Percentiles rank a stretch among this genome's conserved stretches.
These are phyloP conservation scores for Micronycteris hirsuta DNA, from an alignment of 2,113 vertebrate genomes.

Conservation along the genomic window DNA sequence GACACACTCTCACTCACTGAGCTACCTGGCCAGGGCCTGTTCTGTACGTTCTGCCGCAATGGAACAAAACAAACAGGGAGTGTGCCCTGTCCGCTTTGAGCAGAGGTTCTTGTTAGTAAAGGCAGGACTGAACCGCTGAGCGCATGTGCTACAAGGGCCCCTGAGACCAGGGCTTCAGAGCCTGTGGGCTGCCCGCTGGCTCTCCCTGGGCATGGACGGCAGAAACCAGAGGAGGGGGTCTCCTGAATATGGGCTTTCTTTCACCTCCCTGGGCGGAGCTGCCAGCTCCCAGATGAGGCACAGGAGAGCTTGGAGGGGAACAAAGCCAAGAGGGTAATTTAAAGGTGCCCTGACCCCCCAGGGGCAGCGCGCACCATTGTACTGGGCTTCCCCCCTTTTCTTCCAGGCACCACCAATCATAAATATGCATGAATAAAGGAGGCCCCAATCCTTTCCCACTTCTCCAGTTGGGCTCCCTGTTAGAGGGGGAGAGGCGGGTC, in stretches of 20 bases:
- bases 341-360: constrained; percentile 77
- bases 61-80: not conserved
- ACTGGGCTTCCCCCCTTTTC: constrained; percentile 37
- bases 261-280: constrained; percentile 42
- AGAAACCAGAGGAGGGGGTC: constrained; percentile 64
- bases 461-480: constrained; percentile 56
- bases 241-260: constrained; percentile 61
- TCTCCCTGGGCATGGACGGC: not conserved
- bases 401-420: constrained; percentile 66
- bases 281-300: constrained; percentile 44
- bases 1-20: no score
- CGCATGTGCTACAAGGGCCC: not conserved
- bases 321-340: constrained; percentile 79
- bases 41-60: not conserved
- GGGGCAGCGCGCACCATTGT: constrained; percentile 70
- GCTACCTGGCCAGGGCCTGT: no score
- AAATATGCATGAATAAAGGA: constrained; percentile 75
- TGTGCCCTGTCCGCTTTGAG: not conserved
- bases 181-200: not conserved
- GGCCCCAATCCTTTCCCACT: constrained; percentile 59
- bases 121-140: not conserved
- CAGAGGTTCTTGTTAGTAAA: not conserved
- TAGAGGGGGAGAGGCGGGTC: constrained; percentile 37
- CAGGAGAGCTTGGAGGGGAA: constrained; percentile 47
- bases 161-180: not conserved